Evolutionary conservation across 2,797 vertebrate species (phyloP).

Genomic region (Lemur catta): DNA sequence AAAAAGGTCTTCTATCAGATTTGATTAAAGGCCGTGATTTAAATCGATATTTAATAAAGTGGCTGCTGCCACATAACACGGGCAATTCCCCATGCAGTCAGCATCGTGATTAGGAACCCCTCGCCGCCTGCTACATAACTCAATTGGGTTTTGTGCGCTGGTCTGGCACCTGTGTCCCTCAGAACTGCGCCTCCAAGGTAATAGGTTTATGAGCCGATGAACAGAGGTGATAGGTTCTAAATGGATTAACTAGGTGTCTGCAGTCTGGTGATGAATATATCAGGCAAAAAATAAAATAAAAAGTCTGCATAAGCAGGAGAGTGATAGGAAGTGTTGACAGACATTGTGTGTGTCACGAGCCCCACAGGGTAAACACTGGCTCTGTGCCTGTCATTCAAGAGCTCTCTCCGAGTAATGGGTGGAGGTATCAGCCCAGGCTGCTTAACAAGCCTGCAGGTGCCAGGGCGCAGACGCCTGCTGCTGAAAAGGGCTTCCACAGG

Average conservation of each 20-base stretch:
- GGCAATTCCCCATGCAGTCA: slow-evolving; percentile 89
- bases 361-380: slow-evolving; percentile 78
- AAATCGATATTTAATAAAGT: slow-evolving; percentile 96
- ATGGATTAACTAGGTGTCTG: slow-evolving; percentile 89
- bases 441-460: slow-evolving; percentile 64
- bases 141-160: slow-evolving; percentile 86
- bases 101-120: slow-evolving; percentile 82
- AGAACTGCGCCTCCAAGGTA: slow-evolving; percentile 85
- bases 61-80: slow-evolving; percentile 86
- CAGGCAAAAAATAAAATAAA: slow-evolving; percentile 46
- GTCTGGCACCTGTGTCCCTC: slow-evolving; percentile 89
- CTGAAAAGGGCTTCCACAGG: slow-evolving; percentile 21
- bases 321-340: slow-evolving; percentile 83
- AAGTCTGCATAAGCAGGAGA: slow-evolving; percentile 77
- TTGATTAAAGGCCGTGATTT: slow-evolving; percentile 92
- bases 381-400: slow-evolving; percentile 77
- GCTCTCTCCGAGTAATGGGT: slow-evolving; percentile 41
- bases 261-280: slow-evolving; percentile 84
- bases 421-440: not conserved
- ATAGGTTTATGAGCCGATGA: slow-evolving; percentile 89
- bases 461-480: slow-evolving; percentile 45
- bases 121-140: slow-evolving; percentile 85
- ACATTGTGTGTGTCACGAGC: slow-evolving; percentile 67
- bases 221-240: slow-evolving; percentile 89
- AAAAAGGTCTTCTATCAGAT: slow-evolving; percentile 87